phyloP scores from a whole-genome alignment of 2,113 vertebrate species.

The Triplophysa dalaica region DNA sequence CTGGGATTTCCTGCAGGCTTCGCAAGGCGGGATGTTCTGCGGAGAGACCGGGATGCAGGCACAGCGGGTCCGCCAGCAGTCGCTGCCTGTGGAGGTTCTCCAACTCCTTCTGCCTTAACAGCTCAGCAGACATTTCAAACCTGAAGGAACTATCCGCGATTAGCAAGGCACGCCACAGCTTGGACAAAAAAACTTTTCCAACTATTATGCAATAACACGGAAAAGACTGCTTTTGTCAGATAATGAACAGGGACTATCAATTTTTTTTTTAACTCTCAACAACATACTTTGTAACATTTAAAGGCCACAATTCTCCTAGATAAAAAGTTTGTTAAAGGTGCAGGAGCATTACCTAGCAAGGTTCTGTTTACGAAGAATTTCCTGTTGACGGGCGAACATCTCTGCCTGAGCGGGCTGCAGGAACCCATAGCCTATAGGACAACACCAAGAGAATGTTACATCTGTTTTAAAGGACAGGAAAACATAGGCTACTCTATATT shows the following conservation, averaged over 20 bases:
- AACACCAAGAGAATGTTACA: neutral
- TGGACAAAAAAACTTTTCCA: neutral
- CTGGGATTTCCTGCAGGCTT: constrained; percentile 83
- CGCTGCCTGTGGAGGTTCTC: constrained; percentile 84
- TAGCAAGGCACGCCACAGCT: neutral
- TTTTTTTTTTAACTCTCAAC: too few relatives aligned
- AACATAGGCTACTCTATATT: neutral
- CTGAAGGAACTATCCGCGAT: constrained; percentile 61
- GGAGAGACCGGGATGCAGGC: constrained; percentile 78
- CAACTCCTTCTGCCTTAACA: constrained; percentile 92
- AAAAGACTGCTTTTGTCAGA: neutral
- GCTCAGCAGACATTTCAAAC: constrained; percentile 92
- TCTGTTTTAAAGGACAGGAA: neutral
- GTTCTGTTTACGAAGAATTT: constrained; percentile 94
- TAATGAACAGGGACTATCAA: too few relatives aligned
- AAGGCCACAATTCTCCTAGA: neutral
- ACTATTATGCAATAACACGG: neutral
- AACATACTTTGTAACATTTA: neutral
- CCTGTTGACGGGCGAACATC: constrained; percentile 92
- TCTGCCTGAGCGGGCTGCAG: constrained; percentile 90
- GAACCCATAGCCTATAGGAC: constrained; percentile 85
- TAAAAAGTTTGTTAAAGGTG: neutral
- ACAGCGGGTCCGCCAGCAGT: constrained; percentile 80
- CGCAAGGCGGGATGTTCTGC: constrained; percentile 85
- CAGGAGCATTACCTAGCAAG: constrained; percentile 82